These are phyloP conservation scores for Cotesia chilonis DNA, from an alignment of 1,140 invertebrate species.

Conservation along the genomic window DNA sequence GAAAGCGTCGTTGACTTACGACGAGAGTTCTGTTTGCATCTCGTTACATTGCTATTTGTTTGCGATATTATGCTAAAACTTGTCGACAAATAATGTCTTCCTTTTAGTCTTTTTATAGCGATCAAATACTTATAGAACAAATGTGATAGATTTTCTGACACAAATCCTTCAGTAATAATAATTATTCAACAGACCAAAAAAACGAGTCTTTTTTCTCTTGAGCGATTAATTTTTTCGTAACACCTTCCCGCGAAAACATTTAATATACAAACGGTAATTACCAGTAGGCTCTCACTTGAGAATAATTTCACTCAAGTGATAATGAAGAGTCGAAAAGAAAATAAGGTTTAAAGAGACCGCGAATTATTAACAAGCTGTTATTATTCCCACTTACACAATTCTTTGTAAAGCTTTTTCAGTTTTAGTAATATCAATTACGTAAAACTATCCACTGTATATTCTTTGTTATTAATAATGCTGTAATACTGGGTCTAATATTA, in stretches of 20 bases:
- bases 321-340: no score
- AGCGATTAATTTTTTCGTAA: no score
- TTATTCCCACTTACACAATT: not conserved
- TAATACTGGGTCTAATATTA: constrained; percentile 51
- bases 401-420: constrained; percentile 35
- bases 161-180: no score
- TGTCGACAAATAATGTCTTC: not conserved
- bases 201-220: no score
- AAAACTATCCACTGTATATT: constrained; percentile 44
- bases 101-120: not conserved
- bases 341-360: constrained; percentile 1
- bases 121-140: not conserved
- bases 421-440: constrained; percentile 54
- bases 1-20: not conserved
- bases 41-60: constrained; percentile 28
- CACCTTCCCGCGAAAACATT: no score
- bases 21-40: constrained; percentile 25
- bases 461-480: constrained; percentile 50
- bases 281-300: no score
- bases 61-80: constrained; percentile 11
- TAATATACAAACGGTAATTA: no score
- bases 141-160: no score
- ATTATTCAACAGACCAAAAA: no score
- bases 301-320: no score
- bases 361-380: not conserved